Conservation (phyloP, 2,113 vertebrate genomes). For the Clarias batrachus region DNA sequence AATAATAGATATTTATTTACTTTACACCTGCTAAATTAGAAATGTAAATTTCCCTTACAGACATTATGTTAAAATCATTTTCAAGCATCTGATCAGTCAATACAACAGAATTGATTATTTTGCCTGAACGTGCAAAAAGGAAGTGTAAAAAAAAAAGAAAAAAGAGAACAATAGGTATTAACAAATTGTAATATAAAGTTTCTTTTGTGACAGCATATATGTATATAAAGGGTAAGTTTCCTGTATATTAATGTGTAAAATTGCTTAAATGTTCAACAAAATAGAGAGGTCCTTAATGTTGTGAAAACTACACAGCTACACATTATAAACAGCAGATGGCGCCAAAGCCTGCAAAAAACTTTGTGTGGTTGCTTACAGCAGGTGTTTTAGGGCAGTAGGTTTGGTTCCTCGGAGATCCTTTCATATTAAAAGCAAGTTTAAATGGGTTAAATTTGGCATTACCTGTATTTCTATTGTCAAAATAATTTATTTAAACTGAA, state of each 20-base stretch:
- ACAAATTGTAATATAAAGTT: not conserved
- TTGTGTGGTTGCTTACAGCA: not conserved
- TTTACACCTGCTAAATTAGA: not conserved
- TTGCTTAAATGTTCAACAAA: too few species aligned
- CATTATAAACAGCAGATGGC: not conserved
- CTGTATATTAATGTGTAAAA: too few species aligned
- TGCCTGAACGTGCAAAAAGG: not conserved
- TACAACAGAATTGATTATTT: not conserved
- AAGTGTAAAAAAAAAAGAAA: not conserved
- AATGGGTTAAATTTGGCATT: not conserved
- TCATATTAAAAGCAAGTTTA: not conserved
- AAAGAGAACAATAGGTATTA: not conserved
- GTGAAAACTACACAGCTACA: not conserved
- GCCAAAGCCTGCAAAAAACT: not conserved
- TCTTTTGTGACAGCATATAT: not conserved
- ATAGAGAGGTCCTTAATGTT: too few species aligned
- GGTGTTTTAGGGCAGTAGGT: not conserved
- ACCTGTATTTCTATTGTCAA: not conserved
- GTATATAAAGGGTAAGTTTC: too few species aligned
- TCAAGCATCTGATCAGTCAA: not conserved
- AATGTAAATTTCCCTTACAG: not conserved
- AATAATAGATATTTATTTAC: not conserved
- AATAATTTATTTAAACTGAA: not conserved
- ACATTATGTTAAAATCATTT: not conserved
- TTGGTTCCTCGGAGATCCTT: not conserved